A percentile compares a stretch with the other conserved stretches of the same genome.
phyloP scores from a whole-genome alignment of 1,140 invertebrate species.

The Zaprionus nigranus region DNA sequence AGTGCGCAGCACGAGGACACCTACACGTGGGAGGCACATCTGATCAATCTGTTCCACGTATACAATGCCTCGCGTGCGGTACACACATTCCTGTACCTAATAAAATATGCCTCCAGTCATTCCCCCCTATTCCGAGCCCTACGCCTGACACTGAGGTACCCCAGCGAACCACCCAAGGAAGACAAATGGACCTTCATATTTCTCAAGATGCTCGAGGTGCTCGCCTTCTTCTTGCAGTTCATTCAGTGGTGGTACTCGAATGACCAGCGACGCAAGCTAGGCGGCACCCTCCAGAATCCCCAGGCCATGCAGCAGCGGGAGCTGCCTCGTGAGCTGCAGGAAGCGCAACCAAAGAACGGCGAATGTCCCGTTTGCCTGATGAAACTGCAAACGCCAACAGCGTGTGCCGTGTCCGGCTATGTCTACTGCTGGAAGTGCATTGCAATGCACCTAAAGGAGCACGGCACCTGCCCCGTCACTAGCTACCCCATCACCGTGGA shows the following conservation, averaged over 20 bases:
- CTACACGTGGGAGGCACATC: conserved; percentile 57
- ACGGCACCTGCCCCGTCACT: conserved; percentile 71
- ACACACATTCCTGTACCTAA: conserved; percentile 76
- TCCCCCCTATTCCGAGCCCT: conserved; percentile 68
- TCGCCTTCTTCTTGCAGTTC: conserved; percentile 82
- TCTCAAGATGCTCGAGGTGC: conserved; percentile 73
- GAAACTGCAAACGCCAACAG: conserved; percentile 68
- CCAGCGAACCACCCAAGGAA: conserved; percentile 63
- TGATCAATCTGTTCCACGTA: conserved; percentile 64
- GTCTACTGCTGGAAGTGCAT: conserved; percentile 84
- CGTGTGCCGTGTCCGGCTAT: conserved; percentile 78
- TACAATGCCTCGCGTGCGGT: conserved; percentile 73
- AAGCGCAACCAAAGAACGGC: conserved; percentile 43
- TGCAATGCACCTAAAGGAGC: conserved; percentile 64
- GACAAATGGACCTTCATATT: conserved; percentile 75
- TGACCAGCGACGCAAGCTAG: conserved; percentile 72
- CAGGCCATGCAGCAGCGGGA: conserved; percentile 37
- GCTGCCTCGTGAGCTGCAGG: conserved; percentile 28
- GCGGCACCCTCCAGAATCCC: conserved; percentile 67
- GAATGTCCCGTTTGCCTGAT: conserved; percentile 75
- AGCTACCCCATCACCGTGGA: conserved; percentile 72
- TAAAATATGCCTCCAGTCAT: conserved; percentile 69
- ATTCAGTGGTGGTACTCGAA: conserved; percentile 83
- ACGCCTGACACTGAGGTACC: conserved; percentile 68
- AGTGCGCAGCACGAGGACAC: conserved; percentile 61